Base-by-base conservation (phyloP, 2,113 vertebrate genomes). In the Corythaixoides concolor region DNA sequence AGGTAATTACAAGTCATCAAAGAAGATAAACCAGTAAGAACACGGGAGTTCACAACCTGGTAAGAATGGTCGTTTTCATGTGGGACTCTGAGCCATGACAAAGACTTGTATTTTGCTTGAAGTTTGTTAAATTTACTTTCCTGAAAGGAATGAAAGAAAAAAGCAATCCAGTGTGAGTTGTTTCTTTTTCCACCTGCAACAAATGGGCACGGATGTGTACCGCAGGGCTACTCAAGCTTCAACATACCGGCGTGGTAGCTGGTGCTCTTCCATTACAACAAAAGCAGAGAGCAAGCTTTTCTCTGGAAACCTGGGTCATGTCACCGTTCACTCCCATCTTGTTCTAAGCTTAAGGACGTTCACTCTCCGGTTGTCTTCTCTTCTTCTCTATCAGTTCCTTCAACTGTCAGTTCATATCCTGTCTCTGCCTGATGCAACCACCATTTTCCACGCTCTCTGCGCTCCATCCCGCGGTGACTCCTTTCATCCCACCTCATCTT, bases 131-230 rank as follows among this genome's bases (percentile, higher is more conserved):
- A 66, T 66, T 86, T 15, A 50, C 56, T 75, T 80, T 78, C 23
- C 47, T 43, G 55, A 67, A 89, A 59, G 35, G 15, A 84, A 55
- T 0, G 3, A 67, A 74, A 67, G 33, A 7, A 58, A 79, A 81
- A 68, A n/a, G 17, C 30, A 70, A 43, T 7, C 8, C 45, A 55
- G 20, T 5, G 8, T 0, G 2, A 81, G 32, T 2, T 39, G 12
- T 11, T 90, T 37, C 58, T 43, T 76, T 56, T 88, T 28, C 32
- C 28, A 69, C 8, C 19, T 50, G 72, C 66, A 58, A 39, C 0
- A 1, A 76, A 45, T 1, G 9, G 41, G 23, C n/a, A 70, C 0
- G 1, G 53, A 43, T 9, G 7, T 4, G 33, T 35, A 77, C 2
- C 35, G 45, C 43, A 16, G 66, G 19, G 63, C 55, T 70, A 7